These are phyloP conservation scores for Pemphigus obesinymphae DNA, from an alignment of 1,140 invertebrate genomes.

Conservation along the genomic window DNA sequence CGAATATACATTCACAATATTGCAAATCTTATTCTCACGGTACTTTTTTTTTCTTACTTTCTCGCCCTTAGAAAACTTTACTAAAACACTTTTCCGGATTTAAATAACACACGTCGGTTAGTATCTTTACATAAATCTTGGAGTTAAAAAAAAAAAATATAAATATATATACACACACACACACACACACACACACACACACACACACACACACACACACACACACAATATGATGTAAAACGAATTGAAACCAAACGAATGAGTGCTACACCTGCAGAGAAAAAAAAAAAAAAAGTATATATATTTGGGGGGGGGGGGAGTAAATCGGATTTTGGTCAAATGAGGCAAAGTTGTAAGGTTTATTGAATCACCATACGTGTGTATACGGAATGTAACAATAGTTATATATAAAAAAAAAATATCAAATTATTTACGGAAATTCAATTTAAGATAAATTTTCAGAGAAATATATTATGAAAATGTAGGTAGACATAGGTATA, in stretches of 20 bases:
- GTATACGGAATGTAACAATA: no score
- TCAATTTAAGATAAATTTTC: background rate
- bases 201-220: no score
- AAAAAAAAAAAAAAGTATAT: background rate
- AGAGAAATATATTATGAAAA: no score
- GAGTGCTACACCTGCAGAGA: background rate
- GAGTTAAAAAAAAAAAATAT: background rate
- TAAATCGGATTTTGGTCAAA: background rate
- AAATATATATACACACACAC: no score
- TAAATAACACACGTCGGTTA: slow-evolving; percentile 11
- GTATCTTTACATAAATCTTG: background rate
- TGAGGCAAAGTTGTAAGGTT: background rate
- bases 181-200: no score
- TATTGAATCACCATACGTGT: background rate
- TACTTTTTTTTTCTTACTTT: background rate
- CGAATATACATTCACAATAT: background rate
- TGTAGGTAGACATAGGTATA: no score
- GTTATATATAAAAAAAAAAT: no score
- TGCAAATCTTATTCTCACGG: slow-evolving; percentile 10
- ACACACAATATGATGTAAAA: background rate
- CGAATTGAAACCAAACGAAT: background rate
- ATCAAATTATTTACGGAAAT: background rate
- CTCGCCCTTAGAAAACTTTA: background rate
- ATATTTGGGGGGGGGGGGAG: no score
- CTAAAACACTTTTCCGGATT: background rate